phyloP scores from a whole-genome alignment of 2,888 invertebrate species.

The Heliothis peltigera region DNA sequence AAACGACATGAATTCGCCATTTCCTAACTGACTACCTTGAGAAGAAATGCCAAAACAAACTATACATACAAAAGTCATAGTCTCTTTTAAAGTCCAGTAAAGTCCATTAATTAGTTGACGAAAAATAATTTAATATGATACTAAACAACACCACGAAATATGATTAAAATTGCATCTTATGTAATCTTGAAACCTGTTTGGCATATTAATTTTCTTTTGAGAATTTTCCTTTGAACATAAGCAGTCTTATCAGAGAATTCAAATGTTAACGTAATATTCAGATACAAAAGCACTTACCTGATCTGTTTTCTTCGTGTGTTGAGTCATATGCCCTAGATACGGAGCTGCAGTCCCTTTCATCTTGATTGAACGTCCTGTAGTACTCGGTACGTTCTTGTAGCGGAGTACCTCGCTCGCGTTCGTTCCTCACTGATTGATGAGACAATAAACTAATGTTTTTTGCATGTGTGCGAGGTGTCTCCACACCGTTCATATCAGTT shows the following conservation, averaged over 20 bases:
- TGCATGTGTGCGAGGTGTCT: constrained; percentile 42
- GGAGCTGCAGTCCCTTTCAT: constrained; percentile 61
- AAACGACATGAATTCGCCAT: too few species aligned
- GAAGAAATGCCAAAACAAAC: too few species aligned
- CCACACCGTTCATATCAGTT: constrained; percentile 36
- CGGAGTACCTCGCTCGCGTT: constrained; percentile 64
- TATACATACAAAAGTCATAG: too few species aligned
- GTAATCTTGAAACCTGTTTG: neutral
- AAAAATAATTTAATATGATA: too few species aligned
- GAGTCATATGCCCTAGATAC: constrained; percentile 60
- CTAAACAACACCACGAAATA: too few species aligned
- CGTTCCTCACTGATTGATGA: constrained; percentile 62
- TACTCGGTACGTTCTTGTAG: constrained; percentile 65
- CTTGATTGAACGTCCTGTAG: constrained; percentile 66
- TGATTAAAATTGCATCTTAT: neutral
- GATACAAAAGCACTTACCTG: constrained; percentile 60
- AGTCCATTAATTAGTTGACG: too few species aligned
- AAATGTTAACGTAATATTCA: neutral
- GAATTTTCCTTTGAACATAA: constrained; percentile 4
- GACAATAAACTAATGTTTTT: constrained; percentile 52
- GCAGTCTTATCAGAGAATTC: neutral
- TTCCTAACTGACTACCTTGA: too few species aligned
- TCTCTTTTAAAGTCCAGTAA: too few species aligned
- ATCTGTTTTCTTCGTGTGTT: constrained; percentile 59
- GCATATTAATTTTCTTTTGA: constrained; percentile 8